Base-by-base conservation (phyloP, 2,797 vertebrate species). In the Aphelocoma californica region DNA sequence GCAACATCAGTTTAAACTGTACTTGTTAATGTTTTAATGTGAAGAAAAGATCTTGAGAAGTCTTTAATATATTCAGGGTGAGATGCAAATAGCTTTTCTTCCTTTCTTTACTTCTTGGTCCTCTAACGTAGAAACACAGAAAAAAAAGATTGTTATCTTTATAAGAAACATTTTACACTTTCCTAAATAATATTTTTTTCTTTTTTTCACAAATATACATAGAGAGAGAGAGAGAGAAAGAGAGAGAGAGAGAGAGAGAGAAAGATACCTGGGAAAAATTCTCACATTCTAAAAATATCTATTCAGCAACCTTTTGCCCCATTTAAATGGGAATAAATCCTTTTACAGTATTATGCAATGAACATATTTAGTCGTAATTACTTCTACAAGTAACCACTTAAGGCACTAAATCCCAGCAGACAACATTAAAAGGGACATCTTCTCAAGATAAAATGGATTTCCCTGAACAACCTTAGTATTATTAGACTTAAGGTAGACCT, bases 291-390 rank as follows among this genome's bases (percentile, higher is more conserved):
- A 92, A 94, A 95, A 92, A 88, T 90, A 95, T 4, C 90, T 79
- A 53, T 53, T 66, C 51, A 42, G 74, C 56, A 92, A 79, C 84
- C 64, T 88, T 88, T 69, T 29, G 57, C 11, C 74, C 64, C 71
- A 50, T 86, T 95, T 91, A 92, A 92, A 77, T 20, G 25, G 36
- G 70, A 73, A 93, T 79, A 94, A 96, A 95, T 92, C 87, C 90
- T 93, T 96, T 84, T 77, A 92, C 47, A 60, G 75, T n/a, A 81
- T 93, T 94, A 93, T 54, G 65, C 47, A 70, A 75, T 64, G 42
- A 91, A 83, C 88, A 93, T 66, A 57, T 90, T 90, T 88, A 93
- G 90, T 86, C 3, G 3, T n/a, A 92, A 82, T 93, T 89, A 93
- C 60, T 92, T 81, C 64, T 71, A 60, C 38, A 83, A 88, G 91